Evolutionary conservation across 2,113 vertebrate species (phyloP).

Genomic region (Herpailurus yagouaroundi): DNA sequence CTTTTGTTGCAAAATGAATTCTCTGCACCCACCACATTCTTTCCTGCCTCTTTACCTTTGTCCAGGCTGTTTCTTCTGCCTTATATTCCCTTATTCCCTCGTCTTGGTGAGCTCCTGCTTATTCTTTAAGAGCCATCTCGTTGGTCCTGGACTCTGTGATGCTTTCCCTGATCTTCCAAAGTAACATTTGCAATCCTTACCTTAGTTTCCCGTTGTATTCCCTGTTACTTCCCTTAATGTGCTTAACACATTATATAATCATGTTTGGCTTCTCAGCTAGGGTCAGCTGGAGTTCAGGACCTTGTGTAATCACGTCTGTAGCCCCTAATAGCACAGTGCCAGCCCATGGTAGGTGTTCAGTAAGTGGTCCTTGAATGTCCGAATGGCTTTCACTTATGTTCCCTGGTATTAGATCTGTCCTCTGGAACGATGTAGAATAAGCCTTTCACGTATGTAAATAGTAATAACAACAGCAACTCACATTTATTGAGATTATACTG

Average conservation of each 20-base stretch:
- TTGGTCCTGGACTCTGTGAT: background rate
- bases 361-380: background rate
- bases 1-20: slow-evolving; percentile 28
- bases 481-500: background rate
- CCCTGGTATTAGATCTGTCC: background rate
- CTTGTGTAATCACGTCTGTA: background rate
- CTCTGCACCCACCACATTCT: accelerated
- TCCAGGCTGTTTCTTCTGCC: background rate
- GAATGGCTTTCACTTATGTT: background rate
- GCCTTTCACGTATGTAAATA: background rate
- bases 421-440: background rate
- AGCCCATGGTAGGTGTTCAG: background rate
- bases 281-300: background rate
- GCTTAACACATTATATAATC: background rate
- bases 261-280: background rate
- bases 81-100: background rate
- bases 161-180: background rate
- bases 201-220: background rate
- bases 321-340: background rate
- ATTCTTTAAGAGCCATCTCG: background rate
- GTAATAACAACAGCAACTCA: background rate
- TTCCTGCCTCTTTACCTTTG: background rate
- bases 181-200: background rate
- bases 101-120: background rate
- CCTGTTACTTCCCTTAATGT: background rate